Conservation (phyloP, 1,140 invertebrate genomes). For the Delia radicum region DNA sequence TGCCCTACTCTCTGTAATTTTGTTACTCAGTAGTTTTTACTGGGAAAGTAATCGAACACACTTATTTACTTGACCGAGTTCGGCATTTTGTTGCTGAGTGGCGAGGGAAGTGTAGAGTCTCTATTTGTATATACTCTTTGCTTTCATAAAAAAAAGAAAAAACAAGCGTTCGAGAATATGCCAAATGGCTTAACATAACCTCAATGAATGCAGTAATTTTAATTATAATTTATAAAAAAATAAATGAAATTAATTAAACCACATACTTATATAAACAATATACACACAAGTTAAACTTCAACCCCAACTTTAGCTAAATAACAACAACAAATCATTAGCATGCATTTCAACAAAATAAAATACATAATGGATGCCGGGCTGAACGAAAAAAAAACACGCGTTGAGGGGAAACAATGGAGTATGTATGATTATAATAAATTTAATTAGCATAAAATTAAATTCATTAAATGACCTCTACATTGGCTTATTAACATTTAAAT, state of each 20-base stretch:
- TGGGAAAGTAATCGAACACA: no score
- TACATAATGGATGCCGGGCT: background rate
- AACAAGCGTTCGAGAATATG: constrained; percentile 22
- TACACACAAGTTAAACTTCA: background rate
- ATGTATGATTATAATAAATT: background rate
- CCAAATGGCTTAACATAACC: constrained; percentile 19
- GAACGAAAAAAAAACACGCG: background rate
- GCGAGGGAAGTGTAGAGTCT: no score
- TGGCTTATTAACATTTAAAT: background rate
- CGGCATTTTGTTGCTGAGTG: no score
- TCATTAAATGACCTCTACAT: no score
- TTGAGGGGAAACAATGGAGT: background rate
- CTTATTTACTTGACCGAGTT: no score
- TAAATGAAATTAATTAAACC: background rate
- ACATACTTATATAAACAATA: background rate
- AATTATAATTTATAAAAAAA: background rate
- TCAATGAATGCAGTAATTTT: background rate
- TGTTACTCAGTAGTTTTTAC: no score
- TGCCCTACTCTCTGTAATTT: no score
- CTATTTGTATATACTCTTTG: no score
- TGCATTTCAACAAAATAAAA: background rate
- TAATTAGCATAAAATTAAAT: background rate
- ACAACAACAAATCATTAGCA: background rate
- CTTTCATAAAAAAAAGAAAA: constrained; percentile 1
- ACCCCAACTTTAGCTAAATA: background rate